Conservation (phyloP, 2,888 invertebrate genomes). For the Exocentrus adspersus region DNA sequence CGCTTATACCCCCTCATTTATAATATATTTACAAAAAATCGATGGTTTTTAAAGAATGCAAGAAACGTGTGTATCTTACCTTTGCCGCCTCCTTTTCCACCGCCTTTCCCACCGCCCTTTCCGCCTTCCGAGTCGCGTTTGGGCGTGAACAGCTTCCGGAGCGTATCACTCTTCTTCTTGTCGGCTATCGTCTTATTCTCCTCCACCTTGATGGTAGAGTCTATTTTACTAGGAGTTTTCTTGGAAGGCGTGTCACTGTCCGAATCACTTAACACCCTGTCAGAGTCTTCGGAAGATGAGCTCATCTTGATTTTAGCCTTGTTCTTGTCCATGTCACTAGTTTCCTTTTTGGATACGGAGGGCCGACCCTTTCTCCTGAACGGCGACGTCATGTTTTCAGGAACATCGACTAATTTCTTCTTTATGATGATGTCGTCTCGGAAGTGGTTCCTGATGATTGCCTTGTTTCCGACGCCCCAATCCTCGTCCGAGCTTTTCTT, state of each 20-base stretch:
- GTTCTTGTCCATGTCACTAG: slow-evolving; percentile 35
- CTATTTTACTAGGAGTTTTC: slow-evolving; percentile 43
- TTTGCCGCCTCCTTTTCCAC: slow-evolving; percentile 71
- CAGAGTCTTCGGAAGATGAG: slow-evolving; percentile 35
- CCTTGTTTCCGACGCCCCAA: slow-evolving; percentile 57
- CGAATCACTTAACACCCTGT: slow-evolving; percentile 47
- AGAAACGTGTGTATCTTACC: slow-evolving; percentile 32
- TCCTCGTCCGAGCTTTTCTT: slow-evolving; percentile 56
- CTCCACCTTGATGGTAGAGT: slow-evolving; percentile 60
- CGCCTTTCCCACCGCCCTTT: slow-evolving; percentile 76
- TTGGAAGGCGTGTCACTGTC: slow-evolving; percentile 47
- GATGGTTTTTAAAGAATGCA: too few species aligned
- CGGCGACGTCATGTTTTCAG: slow-evolving; percentile 54
- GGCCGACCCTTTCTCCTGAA: slow-evolving; percentile 61
- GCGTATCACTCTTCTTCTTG: slow-evolving; percentile 76
- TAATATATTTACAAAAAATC: too few species aligned
- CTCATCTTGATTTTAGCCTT: slow-evolving; percentile 38
- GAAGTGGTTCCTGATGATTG: slow-evolving; percentile 54
- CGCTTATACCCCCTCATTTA: too few species aligned
- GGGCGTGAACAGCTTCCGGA: slow-evolving; percentile 72
- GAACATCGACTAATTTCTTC: slow-evolving; percentile 47
- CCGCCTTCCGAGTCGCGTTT: slow-evolving; percentile 71
- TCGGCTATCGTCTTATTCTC: slow-evolving; percentile 69
- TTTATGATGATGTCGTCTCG: slow-evolving; percentile 42
- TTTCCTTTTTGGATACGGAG: slow-evolving; percentile 47